Percentiles rank a stretch among this genome's conserved stretches.
Conservation (phyloP, 2,888 invertebrate species). For the Meta bourneti region DNA sequence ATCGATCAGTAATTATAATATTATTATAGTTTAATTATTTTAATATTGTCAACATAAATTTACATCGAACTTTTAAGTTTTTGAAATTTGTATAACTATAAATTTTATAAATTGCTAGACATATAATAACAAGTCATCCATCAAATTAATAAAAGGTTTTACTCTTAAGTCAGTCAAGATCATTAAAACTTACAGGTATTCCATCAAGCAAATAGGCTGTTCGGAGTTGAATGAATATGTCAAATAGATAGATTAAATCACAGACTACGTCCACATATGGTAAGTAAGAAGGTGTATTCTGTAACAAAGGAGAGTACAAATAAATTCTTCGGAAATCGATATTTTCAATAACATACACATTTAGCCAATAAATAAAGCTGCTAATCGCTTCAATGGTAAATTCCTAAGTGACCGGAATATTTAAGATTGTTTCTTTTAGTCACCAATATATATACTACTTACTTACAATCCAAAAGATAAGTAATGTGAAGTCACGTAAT, state of each 20-base stretch:
- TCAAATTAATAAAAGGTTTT: background rate
- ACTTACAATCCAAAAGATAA: background rate
- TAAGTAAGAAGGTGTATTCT: slow-evolving; percentile 56
- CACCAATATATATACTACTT: background rate
- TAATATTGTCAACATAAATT: too few relatives aligned
- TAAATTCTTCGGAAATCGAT: background rate
- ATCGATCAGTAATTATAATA: too few relatives aligned
- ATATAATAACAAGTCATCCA: background rate
- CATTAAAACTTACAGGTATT: slow-evolving; percentile 78
- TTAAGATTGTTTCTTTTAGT: background rate
- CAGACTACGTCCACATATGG: slow-evolving; percentile 78
- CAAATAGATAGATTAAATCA: slow-evolving; percentile 79
- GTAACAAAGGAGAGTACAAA: slow-evolving; percentile 1
- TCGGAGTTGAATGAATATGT: slow-evolving; percentile 79
- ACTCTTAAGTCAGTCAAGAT: background rate
- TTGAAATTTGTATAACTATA: too few relatives aligned
- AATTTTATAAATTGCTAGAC: background rate
- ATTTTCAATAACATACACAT: background rate
- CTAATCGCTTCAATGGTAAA: too few relatives aligned
- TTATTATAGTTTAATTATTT: too few relatives aligned
- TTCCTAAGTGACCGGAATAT: background rate
- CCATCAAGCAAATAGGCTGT: slow-evolving; percentile 79
- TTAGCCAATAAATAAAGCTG: background rate
- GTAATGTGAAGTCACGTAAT: background rate
- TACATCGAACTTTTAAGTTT: too few relatives aligned